Evolutionary conservation across 2,113 vertebrate species (phyloP), one percentile per base, ranked within the genome.

Genomic region (Lycaon pictus): DNA sequence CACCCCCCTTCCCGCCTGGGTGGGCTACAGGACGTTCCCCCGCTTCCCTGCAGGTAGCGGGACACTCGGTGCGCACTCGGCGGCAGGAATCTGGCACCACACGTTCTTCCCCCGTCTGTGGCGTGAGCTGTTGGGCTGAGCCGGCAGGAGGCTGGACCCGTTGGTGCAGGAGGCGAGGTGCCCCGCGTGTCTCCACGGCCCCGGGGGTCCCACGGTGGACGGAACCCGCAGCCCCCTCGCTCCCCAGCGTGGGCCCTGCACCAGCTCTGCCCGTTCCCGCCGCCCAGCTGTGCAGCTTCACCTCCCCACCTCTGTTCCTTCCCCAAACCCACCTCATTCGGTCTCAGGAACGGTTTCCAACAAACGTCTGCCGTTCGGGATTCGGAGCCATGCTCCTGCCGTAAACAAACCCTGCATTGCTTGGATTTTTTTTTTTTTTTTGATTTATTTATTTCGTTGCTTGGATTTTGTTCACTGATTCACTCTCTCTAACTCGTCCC

Each of bases 1-100:
- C 5, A 43, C 6, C 43, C 43, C 43, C 6, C 7, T 43, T 43
- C 43, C 43, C 7, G 5, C 43, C 43, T 6, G 7, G 43, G 43
- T 6, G 43, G 43, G 43, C 43, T 43, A 97, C 91, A 74, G 97
- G 94, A 96, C 97, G 95, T 97, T 97, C 97, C 79, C 97, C 79
- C 13, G 13, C 95, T 90, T 96, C 89, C 93, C 83, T 94, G 97
- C 96, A 98, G 93, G 97, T 98, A 97, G 97, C 48, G 35, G 96
- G 95, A 97, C 96, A 95, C 95, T 93, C 60, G 93, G 95, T 82
- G 95, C 85, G 56, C 82, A 81, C 96, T 96, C 93, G 97, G 96
- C 88, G 83, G 58, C 95, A 76, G 94, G 94, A 96, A 97, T 93
- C 95, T 90, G 71, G 96, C 72, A 93, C 89, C 80, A 87, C 51